Evolutionary conservation across 2,797 vertebrate genomes (phyloP).

Genomic region (Mus spretus): DNA sequence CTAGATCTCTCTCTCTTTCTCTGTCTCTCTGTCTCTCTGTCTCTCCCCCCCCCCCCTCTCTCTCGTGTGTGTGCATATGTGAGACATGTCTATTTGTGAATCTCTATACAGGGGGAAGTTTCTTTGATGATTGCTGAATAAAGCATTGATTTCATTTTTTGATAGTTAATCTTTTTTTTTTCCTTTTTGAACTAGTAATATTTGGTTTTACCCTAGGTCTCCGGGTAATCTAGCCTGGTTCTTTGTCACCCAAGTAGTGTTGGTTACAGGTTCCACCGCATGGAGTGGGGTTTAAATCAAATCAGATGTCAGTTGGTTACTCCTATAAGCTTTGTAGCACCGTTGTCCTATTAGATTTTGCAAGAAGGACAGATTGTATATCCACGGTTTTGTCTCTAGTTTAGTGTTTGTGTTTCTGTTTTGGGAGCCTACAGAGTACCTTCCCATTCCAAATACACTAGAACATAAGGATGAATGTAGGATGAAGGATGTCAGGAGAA

Average conservation of each 20-base stretch:
- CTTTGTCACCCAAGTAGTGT: background rate
- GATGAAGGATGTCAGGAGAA: background rate
- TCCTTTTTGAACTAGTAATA: background rate
- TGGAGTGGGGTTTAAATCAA: background rate
- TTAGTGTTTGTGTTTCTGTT: background rate
- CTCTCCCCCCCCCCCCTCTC: too few relatives aligned
- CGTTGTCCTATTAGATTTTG: background rate
- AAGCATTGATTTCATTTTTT: background rate
- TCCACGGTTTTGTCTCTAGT: background rate
- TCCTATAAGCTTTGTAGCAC: background rate
- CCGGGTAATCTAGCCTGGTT: background rate
- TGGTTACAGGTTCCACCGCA: background rate
- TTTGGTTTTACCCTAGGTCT: background rate
- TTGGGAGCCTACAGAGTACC: background rate
- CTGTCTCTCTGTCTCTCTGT: too few relatives aligned
- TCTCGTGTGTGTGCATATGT: background rate
- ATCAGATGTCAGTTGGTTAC: background rate
- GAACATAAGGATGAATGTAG: background rate
- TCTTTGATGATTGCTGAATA: background rate
- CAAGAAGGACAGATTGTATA: background rate
- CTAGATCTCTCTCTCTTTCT: too few relatives aligned
- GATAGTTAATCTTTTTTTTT: too few relatives aligned
- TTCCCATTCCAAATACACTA: background rate
- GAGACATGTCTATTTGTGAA: background rate
- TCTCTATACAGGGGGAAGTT: background rate